Percentiles rank a stretch among this genome's conserved stretches.
phyloP scores from a whole-genome alignment of 1,140 invertebrate genomes.

The Drosophila equinoxialis region DNA sequence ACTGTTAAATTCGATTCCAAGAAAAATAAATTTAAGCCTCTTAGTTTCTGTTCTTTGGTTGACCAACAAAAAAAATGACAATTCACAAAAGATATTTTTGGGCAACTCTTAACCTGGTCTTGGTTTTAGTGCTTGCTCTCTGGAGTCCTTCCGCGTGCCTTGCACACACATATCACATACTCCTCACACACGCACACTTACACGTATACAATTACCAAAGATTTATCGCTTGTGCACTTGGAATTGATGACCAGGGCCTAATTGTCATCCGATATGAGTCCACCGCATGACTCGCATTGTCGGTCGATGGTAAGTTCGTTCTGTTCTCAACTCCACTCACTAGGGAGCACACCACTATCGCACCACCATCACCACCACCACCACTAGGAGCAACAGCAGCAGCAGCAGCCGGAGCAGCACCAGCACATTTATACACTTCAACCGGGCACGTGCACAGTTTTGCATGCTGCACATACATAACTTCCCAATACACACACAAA shows the following conservation, averaged over 20 bases:
- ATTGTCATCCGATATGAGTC: slow-evolving; percentile 81
- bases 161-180: slow-evolving; percentile 1
- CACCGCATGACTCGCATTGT: slow-evolving; percentile 80
- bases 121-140: not conserved
- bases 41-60: not conserved
- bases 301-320: slow-evolving; percentile 50
- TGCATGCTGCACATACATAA: slow-evolving; percentile 80
- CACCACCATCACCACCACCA: not conserved
- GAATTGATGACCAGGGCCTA: slow-evolving; percentile 81
- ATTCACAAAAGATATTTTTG: not conserved
- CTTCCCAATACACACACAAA: slow-evolving; percentile 50
- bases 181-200: slow-evolving; percentile 18
- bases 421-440: slow-evolving; percentile 79
- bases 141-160: not conserved
- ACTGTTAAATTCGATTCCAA: not conserved
- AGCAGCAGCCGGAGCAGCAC: slow-evolving; percentile 39
- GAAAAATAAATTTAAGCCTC: not conserved
- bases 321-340: not conserved
- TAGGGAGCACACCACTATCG: not conserved
- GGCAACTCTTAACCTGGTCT: slow-evolving; percentile 6
- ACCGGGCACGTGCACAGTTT: slow-evolving; percentile 75
- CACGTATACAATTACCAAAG: slow-evolving; percentile 76
- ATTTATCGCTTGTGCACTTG: slow-evolving; percentile 81
- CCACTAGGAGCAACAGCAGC: not conserved
- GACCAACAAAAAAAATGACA: not conserved